phyloP scores from a whole-genome alignment of 2,888 invertebrate species.

The Oscheius sp. region DNA sequence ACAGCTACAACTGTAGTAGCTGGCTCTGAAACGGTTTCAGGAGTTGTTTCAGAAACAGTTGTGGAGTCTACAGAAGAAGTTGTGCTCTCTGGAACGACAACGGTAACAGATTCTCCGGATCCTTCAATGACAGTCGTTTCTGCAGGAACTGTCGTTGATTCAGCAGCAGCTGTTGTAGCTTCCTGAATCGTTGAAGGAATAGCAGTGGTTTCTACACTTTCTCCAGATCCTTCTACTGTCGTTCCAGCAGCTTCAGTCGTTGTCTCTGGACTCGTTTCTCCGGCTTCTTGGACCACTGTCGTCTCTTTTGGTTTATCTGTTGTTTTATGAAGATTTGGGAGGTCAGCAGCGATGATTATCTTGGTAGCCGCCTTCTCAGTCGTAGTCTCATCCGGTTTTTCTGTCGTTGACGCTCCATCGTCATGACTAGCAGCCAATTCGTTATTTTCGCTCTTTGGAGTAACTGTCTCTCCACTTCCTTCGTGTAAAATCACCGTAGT shows the following conservation, averaged over 20 bases:
- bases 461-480: constrained; percentile 28
- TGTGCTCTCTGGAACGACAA: background rate
- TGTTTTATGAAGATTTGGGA: too few relatives aligned
- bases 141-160: constrained; percentile 20
- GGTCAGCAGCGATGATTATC: background rate
- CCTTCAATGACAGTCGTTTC: constrained; percentile 30
- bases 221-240: constrained; percentile 27
- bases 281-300: constrained; percentile 3
- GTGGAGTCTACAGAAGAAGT: background rate
- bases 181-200: background rate
- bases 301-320: background rate
- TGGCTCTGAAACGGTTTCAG: constrained; percentile 4
- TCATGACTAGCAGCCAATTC: constrained; percentile 2
- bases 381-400: background rate
- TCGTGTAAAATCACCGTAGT: background rate
- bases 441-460: background rate
- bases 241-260: background rate
- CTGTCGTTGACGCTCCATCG: background rate
- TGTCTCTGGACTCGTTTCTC: background rate
- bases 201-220: background rate
- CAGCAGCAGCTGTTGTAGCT: background rate
- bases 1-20: background rate
- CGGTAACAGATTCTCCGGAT: constrained; percentile 30
- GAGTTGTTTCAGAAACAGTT: background rate
- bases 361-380: background rate